Conservation (phyloP, 2,113 vertebrate genomes). For the Oreochromis niloticus region DNA sequence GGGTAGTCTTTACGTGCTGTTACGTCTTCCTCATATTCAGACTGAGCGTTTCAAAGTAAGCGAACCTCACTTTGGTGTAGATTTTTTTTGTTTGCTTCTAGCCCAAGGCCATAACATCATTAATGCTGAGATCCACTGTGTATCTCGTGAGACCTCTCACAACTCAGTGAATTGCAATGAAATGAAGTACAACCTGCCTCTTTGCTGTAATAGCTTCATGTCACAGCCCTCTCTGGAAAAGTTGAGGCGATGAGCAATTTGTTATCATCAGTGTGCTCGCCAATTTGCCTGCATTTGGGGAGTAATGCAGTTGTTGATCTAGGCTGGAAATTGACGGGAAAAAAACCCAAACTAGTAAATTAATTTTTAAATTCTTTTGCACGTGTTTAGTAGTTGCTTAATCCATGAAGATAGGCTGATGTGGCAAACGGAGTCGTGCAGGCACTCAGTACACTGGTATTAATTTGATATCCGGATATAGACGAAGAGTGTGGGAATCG, state of each 20-base stretch:
- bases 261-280: conserved; percentile 22
- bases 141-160: not conserved
- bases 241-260: conserved; percentile 13
- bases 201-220: conserved; percentile 11
- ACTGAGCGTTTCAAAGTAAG: conserved; percentile 6
- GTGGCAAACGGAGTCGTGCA: not conserved
- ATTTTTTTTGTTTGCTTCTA: not conserved
- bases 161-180: conserved; percentile 9
- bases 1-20: not conserved
- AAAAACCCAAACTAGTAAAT: not conserved
- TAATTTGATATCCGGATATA: conserved; percentile 37
- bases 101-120: conserved; percentile 19
- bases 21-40: not conserved
- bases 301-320: not conserved
- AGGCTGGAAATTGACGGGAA: not conserved
- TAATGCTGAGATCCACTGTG: conserved; percentile 7
- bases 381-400: not conserved
- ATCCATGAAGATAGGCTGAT: conserved; percentile 10
- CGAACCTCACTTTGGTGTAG: not conserved
- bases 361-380: not conserved
- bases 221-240: not conserved
- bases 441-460: conserved; percentile 14
- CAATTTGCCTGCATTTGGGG: conserved; percentile 6
- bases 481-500: not conserved
- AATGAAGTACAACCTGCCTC: conserved; percentile 13